Conservation (phyloP, 35 echinoderm and acorn worm genomes). For the Chiridota heheva region DNA sequence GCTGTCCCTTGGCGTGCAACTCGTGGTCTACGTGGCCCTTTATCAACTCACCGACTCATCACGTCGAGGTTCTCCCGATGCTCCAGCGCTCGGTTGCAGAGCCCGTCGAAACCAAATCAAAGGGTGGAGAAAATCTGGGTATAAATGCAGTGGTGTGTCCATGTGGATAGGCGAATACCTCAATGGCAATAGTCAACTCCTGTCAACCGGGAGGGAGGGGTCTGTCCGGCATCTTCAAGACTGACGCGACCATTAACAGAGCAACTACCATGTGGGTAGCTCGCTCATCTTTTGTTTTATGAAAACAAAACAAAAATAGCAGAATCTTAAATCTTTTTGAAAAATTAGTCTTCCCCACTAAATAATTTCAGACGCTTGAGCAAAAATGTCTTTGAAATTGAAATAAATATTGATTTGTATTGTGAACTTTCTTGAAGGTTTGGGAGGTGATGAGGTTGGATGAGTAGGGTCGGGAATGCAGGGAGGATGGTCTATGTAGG, state of each 20-base stretch:
- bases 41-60: no score
- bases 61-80: conserved; percentile 76
- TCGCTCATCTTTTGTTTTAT: conserved; percentile 63
- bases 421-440: no score
- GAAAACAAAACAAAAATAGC: no score
- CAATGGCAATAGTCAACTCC: conserved; percentile 54
- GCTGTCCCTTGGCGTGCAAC: conserved; percentile 66
- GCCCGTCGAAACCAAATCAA: conserved; percentile 58
- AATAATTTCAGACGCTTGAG: no score
- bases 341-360: no score
- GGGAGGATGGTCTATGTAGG: no score
- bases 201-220: conserved; percentile 77
- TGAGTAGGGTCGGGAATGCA: no score
- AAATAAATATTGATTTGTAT: no score
- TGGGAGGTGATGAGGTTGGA: no score
- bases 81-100: conserved; percentile 92
- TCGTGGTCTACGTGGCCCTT: conserved; percentile 89
- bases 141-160: no score
- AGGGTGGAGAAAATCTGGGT: conserved; percentile 44
- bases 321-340: no score
- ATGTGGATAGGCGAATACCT: conserved; percentile 75
- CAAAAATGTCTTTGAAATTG: no score
- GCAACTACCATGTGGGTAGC: conserved; percentile 75
- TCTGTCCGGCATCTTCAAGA: conserved; percentile 55
- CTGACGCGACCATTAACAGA: conserved; percentile 78